phyloP scores from a whole-genome alignment of 2,888 invertebrate species.

The Conchocele bisecta region DNA sequence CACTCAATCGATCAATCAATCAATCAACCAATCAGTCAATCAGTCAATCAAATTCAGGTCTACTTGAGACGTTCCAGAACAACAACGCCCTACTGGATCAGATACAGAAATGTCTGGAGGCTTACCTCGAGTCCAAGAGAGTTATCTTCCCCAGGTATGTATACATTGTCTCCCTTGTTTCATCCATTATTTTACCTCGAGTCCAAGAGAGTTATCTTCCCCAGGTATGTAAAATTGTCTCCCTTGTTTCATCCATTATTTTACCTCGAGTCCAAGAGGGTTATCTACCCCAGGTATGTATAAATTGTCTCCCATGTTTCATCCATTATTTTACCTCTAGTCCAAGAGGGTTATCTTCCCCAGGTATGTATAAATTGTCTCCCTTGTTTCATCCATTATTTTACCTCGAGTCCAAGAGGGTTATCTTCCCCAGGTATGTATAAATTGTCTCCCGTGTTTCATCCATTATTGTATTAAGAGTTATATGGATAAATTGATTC shows the following conservation, averaged over 20 bases:
- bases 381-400: no score
- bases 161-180: no score
- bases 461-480: constrained; percentile 93
- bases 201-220: constrained; percentile 93
- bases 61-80: constrained; percentile 81
- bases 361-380: no score
- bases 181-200: no score
- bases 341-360: constrained; percentile 94
- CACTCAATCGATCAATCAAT: no score
- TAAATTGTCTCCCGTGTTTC: no score
- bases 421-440: constrained; percentile 88
- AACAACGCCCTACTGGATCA: constrained; percentile 91
- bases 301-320: no score
- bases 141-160: constrained; percentile 90
- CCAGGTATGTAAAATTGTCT: constrained; percentile 83
- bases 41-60: no score
- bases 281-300: constrained; percentile 92
- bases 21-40: no score
- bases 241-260: no score
- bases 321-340: constrained; percentile 93
- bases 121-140: constrained; percentile 93
- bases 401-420: constrained; percentile 93
- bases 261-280: constrained; percentile 93
- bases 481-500: no score
- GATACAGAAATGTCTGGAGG: constrained; percentile 94